Evolutionary conservation across 2,888 invertebrate species (phyloP), one percentile per base, ranked within the genome.

Genomic region (Pandemis cinnamomeana): DNA sequence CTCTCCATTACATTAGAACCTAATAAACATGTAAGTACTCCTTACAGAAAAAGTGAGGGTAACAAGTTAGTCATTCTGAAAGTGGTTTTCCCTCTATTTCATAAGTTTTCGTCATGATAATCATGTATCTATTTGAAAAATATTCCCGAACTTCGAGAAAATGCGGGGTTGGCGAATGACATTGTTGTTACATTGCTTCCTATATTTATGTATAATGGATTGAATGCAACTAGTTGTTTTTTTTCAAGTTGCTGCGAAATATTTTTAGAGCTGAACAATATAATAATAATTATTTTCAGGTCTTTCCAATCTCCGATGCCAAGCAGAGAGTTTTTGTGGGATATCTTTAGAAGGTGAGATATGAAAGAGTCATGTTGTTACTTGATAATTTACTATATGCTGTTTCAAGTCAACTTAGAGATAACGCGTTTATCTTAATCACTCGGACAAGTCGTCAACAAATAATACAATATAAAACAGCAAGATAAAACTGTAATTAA

Each of bases 261-360:
- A 8, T 8, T 27, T 58, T 58, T 58, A 27, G 27, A 10, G 10
- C 11, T 20, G 20, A 1, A 20, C 2, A 62, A 64, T 64, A 58
- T 55, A 55, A 55, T 53, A 20, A 13, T n/a, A 13, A 44, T 48
- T 60, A 5, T 15, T 68, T 72, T 64, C 76, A 94, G 94, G 94
- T 76, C 91, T 64, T 96, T 96, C 81, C 94, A 95, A 80, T 95
- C 96, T 67, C 95, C 96, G 41, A 96, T 97, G 96, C 97, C 97
- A 0, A 96, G 95, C 83, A 94, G 96, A 75, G 96, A 97, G 80
- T 97, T 97, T 86, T 90, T 97, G 11, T 97, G 96, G 97, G 96
- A 97, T 82, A 96, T 97, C 46, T 97, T 97, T 85, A 95, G 96
- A 90, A 96, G 97, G 97, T 97, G n/a, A 58, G 58, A 11, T 20